Base-by-base conservation (phyloP, 2,888 invertebrate genomes). In the Lathronympha strigana region DNA sequence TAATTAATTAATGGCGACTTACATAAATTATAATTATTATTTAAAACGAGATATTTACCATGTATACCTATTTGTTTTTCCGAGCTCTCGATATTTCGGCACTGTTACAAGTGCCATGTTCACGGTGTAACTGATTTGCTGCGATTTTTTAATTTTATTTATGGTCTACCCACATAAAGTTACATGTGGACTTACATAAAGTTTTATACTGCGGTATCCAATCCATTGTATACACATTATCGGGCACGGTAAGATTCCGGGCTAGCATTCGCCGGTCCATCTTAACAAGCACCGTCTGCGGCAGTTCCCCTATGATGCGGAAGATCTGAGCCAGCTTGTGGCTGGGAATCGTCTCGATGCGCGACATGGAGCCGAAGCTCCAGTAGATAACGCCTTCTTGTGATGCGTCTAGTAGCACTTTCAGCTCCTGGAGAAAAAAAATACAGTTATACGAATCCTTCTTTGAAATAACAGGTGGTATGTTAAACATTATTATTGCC, bases 291-390 rank as follows among this genome's bases (percentile, higher is more conserved):
- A 94, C 92, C 4, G 89, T 87, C 75, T 93, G 92, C 15, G 93
- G 88, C 47, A 94, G 73, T 38, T 90, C 84, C 0, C 92, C 90
- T 68, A 94, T 86, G 1, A 88, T 93, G 25, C 82, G 79, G 69
- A 93, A 89, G 69, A 94, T 90, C 58, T 84, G 84, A 67, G 86
- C 80, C 50, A 93, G 73, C 69, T 82, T 90, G 17, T 88, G 83
- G 38, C 78, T 79, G 0, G 93, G 90, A 68, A 94, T 92, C 0
- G 92, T 91, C 76, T 93, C 93, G 36, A 93, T 92, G 21, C 89
- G 80, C 0, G 94, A 84, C 90, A 94, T 93, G 5, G 94, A 94
- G 9, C 94, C 94, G 72, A 94, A 93, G 69, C 93, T 93, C 84
- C 94, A 93, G 75, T 93, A 94, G 63, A 94, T 92, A 23, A 93